Evolutionary conservation across 2,888 invertebrate genomes (phyloP), one percentile per base, ranked within the genome.

Genomic region (Stenoptilia bipunctidactyla): DNA sequence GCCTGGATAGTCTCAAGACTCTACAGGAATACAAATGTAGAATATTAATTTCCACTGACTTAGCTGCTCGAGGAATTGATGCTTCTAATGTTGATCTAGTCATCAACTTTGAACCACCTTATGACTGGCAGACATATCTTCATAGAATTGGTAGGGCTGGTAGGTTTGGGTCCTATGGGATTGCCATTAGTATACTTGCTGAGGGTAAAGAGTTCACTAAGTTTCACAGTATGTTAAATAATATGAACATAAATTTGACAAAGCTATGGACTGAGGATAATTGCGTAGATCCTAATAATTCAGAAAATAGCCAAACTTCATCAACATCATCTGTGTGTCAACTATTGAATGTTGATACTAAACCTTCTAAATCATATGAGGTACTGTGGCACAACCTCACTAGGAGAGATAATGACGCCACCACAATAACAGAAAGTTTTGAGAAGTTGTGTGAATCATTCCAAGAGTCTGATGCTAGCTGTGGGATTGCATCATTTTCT

Each of bases 141-240:
- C 98, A 99, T 79, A 86, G 98, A 58, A 96, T 97, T 63, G 98
- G 98, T 1, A 87, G 98, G 55, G 96, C 97, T 34, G 98, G 98
- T 0, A 86, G 98, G 45, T 98, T 92, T 84, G 98, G 98, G 1
- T 90, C 93, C 1, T 88, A 89, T 65, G 97, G 96, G 39, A 86
- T 89, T 41, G 91, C 93, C 15, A 87, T 97, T 10, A 91, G 90
- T 38, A 87, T 97, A 42, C 73, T 92, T 6, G 85, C 89, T 51
- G 84, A 87, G 37, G 89, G 89, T 4, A 76, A 85, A 40, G 94
- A 96, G 64, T 51, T 86, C 36, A 49, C 62, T 1, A 74, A 71
- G 34, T 90, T 93, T 51, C 76, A 75, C 52, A 66, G 76, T 38
- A 76, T 91, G 36, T 61, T 92, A 27, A 68, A 80, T 2, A 64